A percentile compares a stretch with the other conserved stretches of the same genome.
Conservation (phyloP, 1,140 invertebrate genomes). For the Penaeus japonicus region DNA sequence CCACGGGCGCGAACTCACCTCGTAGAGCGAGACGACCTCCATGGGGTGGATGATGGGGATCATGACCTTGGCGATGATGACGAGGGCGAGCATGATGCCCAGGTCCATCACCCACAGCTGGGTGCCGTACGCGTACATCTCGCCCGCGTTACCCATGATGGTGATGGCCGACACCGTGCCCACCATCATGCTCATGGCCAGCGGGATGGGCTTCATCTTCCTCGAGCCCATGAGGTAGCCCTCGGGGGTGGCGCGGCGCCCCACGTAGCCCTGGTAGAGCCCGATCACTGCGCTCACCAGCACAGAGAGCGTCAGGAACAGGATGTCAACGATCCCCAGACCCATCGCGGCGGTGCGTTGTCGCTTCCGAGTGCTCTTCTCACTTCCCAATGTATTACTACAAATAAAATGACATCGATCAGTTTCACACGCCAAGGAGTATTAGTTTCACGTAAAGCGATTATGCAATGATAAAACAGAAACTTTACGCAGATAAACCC, state of each 20-base stretch:
- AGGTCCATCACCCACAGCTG: constrained; percentile 59
- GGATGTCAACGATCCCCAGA: constrained; percentile 48
- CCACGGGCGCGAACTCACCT: constrained; percentile 52
- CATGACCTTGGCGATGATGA: constrained; percentile 63
- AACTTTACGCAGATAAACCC: no score
- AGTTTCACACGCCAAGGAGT: no score
- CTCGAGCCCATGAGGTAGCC: constrained; percentile 53
- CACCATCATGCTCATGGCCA: constrained; percentile 64
- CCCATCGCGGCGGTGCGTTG: not conserved
- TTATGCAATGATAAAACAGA: no score
- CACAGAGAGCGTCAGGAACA: constrained; percentile 36
- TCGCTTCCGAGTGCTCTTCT: not conserved
- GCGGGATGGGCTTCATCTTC: constrained; percentile 60
- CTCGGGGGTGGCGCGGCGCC: constrained; percentile 40
- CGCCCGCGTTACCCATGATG: constrained; percentile 60
- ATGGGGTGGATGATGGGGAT: constrained; percentile 65
- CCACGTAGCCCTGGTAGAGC: constrained; percentile 44
- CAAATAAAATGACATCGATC: no score
- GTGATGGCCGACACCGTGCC: constrained; percentile 64
- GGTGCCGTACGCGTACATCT: constrained; percentile 62
- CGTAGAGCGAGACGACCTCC: constrained; percentile 63
- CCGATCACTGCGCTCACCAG: constrained; percentile 51
- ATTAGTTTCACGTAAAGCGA: no score
- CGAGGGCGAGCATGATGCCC: constrained; percentile 60
- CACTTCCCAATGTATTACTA: no score